These are phyloP conservation scores for Lysandra bellargus DNA, from an alignment of 2,888 invertebrate species.

Conservation along the genomic window DNA sequence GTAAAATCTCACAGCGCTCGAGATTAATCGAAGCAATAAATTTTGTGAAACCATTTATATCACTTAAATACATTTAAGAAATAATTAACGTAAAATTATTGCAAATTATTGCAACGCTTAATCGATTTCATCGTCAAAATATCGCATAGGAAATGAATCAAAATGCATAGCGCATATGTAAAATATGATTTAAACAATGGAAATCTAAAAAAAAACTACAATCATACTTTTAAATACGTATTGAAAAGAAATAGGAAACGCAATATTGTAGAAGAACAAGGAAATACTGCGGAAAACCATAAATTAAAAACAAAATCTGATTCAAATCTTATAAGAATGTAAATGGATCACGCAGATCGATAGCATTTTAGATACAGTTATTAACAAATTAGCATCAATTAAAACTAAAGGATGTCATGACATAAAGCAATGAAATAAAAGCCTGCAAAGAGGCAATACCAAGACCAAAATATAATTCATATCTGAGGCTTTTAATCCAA, in stretches of 20 bases:
- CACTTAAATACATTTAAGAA: background rate
- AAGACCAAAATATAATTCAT: too few relatives aligned
- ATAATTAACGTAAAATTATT: background rate
- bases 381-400: constrained; percentile 6
- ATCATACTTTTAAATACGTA: background rate
- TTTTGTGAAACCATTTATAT: background rate
- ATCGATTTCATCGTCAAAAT: background rate
- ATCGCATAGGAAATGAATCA: background rate
- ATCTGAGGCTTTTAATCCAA: too few relatives aligned
- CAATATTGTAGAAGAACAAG: background rate
- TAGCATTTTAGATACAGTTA: background rate
- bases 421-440: background rate
- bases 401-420: background rate
- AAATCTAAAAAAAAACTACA: background rate
- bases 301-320: background rate
- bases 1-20: constrained; percentile 11
- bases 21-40: constrained; percentile 3
- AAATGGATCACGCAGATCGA: background rate
- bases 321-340: constrained; percentile 4
- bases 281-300: background rate
- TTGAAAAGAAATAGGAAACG: background rate
- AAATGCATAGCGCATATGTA: background rate
- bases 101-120: background rate
- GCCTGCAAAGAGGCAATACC: background rate
- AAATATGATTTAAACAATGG: background rate